Conservation (phyloP, 2,888 invertebrate genomes). For the Drosophila nr. fundita region DNA sequence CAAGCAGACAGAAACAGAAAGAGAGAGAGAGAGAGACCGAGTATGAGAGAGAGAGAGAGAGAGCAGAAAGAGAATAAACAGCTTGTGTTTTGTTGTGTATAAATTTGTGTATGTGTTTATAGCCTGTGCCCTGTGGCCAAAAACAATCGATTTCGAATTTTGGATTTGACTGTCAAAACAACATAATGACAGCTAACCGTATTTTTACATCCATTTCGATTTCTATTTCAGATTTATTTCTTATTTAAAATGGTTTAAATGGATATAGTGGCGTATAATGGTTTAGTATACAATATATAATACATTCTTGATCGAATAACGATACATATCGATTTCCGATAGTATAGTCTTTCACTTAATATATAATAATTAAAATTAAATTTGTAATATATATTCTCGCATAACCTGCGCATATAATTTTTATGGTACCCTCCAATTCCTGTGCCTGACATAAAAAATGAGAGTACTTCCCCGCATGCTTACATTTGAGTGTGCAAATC, state of each 20-base stretch:
- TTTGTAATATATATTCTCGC: no score
- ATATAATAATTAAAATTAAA: no score
- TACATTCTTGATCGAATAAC: background rate
- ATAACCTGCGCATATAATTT: no score
- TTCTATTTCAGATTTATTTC: background rate
- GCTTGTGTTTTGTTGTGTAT: conserved; percentile 38
- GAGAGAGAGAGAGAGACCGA: conserved; percentile 9
- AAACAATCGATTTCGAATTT: conserved; percentile 70
- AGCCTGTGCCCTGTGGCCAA: conserved; percentile 25
- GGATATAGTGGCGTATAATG: background rate
- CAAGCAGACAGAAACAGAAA: conserved; percentile 11
- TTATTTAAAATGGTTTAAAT: no score
- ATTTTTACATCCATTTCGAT: conserved; percentile 4
- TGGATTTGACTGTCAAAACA: conserved; percentile 74
- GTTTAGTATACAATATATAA: background rate
- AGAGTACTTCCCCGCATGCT: background rate
- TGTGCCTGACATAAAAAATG: background rate
- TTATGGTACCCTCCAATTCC: background rate
- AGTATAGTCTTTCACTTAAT: no score
- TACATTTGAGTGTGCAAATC: background rate
- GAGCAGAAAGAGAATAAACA: conserved; percentile 16
- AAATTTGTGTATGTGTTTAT: conserved; percentile 11
- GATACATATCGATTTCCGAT: background rate
- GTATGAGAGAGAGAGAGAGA: conserved; percentile 6
- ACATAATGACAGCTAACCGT: conserved; percentile 68